Evolutionary conservation across 92 coral and sea anemone species (phyloP), one percentile per base, ranked within the genome.

Genomic region (Desmophyllum pertusum): DNA sequence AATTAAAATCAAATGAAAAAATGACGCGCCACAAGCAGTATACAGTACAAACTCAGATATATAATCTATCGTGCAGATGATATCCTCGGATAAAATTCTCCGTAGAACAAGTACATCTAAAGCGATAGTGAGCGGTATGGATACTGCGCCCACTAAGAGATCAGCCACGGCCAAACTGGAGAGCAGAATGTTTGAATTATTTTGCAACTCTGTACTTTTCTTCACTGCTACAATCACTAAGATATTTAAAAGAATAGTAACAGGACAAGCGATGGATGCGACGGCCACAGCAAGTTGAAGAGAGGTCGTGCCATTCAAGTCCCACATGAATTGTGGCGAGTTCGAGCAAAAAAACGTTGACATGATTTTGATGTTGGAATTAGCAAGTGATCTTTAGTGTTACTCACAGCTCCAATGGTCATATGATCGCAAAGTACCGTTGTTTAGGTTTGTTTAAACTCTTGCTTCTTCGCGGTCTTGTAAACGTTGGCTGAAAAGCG

Each of bases 141-240:
- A 73, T 25, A 43, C n/a, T 8, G n/a, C 78, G n/a, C 62, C 78
- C 10, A 73, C 78, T n/a, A 73, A 27, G 11, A 73, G 78, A 46
- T 73, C 78, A 43, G 62, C 62, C 46, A 50, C 23, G 40, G 78
- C 78, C 62, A 73, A 15, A 15, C 78, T 45, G 6, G 61, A 45
- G 6, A 73, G 78, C n/a, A 73, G 61, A 33, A 73, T 43, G 62
- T 10, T 73, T 25, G 37, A 25, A 2, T 10, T 73, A 2, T 19
- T 73, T 46, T 46, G 3, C 40, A 73, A 30, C 40, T 27, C 62
- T 25, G 14, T 25, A 4, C 78, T 73, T n/a, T 23, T 38, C 30
- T 23, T 37, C 35, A 69, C 46, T 43, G 74, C 74, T 38, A 69
- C 2, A 5, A 69, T 69, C 36, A 69, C 74, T 14, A 40, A 23